Base-by-base conservation (phyloP, 2,113 vertebrate species). In the Zingel zingel region DNA sequence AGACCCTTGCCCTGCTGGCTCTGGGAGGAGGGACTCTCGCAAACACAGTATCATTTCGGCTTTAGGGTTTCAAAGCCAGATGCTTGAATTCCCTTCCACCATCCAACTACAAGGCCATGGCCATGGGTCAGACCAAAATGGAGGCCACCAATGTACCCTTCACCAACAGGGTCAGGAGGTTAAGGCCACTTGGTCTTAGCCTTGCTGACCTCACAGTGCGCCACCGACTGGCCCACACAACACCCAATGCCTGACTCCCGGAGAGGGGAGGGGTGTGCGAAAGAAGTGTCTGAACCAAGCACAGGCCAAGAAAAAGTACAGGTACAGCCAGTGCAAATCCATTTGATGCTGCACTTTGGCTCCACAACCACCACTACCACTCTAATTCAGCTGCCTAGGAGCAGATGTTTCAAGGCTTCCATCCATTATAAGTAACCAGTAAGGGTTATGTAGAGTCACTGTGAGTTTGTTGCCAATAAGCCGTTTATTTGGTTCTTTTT, bases 271-370 rank as follows among this genome's bases (percentile, higher is more conserved):
- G 6, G 1, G 47, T 48, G 15, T 16, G 5, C 16, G 5, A 2
- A 50, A 16, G 15, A 18, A 18, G 16, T 50, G 15, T 50, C 5
- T 50, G 15, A 16, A 50, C 39, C 10, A 2, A 39, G 39, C 39
- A 39, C 39, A 39, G 39, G 1, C 9, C 9, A 2, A 47, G 23
- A 66, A 65, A 63, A 63, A 14, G 11, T 59, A 12, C 54, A 67
- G 36, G 47, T 68, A 48, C 50, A 30, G 64, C 39, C 25, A 51
- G 43, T 62, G 3, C 16, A 68, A 57, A 78, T 51, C 64, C 47
- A 54, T 84, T 79, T 84, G 21, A 57, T 73, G 27, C 59, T 65
- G 56, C 30, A 62, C 56, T 63, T 23, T 18, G 67, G 48, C 58
- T 47, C 48, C 19, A 19, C 43, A 21, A 39, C 48, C 19, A 19